Evolutionary conservation across 2,113 vertebrate genomes (phyloP).

Genomic region (Heloderma charlesbogerti): DNA sequence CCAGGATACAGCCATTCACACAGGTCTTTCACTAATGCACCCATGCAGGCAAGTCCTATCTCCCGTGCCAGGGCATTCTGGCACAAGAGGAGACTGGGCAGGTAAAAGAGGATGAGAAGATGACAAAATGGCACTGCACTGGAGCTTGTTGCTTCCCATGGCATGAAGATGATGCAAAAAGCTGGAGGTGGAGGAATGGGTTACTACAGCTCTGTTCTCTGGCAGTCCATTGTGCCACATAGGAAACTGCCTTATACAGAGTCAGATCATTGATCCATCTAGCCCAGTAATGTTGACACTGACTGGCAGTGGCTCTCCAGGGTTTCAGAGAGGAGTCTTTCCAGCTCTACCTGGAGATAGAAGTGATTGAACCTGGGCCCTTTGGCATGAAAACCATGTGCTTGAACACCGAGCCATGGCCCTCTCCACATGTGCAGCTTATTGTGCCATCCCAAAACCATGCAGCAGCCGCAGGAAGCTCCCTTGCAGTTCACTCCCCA

Average conservation of each 20-base stretch:
- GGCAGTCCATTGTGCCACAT: neutral
- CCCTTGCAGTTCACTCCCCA: no score
- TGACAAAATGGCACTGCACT: neutral
- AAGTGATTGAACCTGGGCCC: neutral
- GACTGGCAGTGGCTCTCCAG: neutral
- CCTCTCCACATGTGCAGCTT: no score
- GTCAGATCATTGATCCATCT: neutral
- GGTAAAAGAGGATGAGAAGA: neutral
- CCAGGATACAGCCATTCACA: neutral
- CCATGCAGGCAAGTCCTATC: neutral
- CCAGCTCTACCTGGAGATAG: no score
- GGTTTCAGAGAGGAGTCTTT: no score
- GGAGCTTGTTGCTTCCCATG: neutral
- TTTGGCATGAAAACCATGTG: no score
- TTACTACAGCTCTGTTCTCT: neutral
- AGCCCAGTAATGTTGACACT: neutral
- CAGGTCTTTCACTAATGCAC: neutral
- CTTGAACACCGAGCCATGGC: neutral
- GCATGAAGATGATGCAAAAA: neutral
- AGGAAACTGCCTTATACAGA: neutral
- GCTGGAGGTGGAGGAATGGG: neutral
- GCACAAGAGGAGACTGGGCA: neutral
- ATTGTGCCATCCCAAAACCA: neutral
- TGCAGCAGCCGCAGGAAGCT: neutral
- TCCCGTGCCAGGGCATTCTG: neutral